Base-by-base conservation (phyloP, 2,113 vertebrate genomes). In the Hemichromis elongatus region DNA sequence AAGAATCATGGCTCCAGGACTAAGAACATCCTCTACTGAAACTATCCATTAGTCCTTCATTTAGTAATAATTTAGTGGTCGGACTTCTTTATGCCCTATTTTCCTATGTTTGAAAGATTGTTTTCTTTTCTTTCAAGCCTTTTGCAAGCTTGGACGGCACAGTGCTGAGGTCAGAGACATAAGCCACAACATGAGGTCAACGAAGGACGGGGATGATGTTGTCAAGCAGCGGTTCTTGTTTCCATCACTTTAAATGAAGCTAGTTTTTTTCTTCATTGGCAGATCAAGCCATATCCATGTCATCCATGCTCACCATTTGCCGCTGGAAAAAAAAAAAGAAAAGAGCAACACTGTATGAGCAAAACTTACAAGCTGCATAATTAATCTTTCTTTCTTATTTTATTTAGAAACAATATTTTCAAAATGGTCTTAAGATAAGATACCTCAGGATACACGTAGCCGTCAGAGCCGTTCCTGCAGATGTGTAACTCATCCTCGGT, bases 401-500 rank as follows among this genome's bases (percentile, higher is more conserved):
- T 68, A 24, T 45, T n/a, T 75, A 52, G 26, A 52, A 4, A 75
- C 9, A 50, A 19, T 75, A 30, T 75, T 75, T 9, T 28, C 24
- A 7, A 68, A 75, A 13, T 28, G 16, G 50, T 4, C 14, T 61
- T 2, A 45, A n/a, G 26, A 7, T n/a, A 61, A 12, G 24, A 87
- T 95, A 98, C 98, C 92, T 96, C 91, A 11, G 97, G 97, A 89
- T 98, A 97, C 5, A 94, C 88, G 35, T 97, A 98, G 84, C 97
- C 97, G 0, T 97, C 97, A 63, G 96, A 95, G 70, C 95, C 94
- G 68, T 92, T 97, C 86, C 97, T 97, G 95, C 95, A 97, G 78
- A 98, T 95, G 90, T 98, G 96, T 0, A 98, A 91, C 77, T 98
- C 96, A 35, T 97, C 96, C 75, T 97, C 96, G 0, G 97, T 98